These are phyloP conservation scores for Cylas formicarius DNA, from an alignment of 1,140 invertebrate species.

Conservation along the genomic window DNA sequence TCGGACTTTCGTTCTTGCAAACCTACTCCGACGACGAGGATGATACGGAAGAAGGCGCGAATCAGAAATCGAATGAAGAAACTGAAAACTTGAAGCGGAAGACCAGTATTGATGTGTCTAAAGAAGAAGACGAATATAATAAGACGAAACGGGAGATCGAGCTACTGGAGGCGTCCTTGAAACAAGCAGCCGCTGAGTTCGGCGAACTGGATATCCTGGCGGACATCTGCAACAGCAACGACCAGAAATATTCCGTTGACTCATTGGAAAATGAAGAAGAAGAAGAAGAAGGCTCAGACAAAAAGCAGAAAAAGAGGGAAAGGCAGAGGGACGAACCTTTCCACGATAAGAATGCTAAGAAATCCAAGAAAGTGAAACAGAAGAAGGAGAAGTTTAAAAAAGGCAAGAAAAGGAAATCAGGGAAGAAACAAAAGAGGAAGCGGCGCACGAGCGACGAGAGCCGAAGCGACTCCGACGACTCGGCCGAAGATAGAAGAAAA, in stretches of 20 bases:
- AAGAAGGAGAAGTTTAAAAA: conserved; percentile 43
- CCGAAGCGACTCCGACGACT: not conserved
- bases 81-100: not conserved
- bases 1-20: conserved; percentile 35
- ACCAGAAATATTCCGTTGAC: not conserved
- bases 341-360: too few relatives aligned
- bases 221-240: not conserved
- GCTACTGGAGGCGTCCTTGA: conserved; percentile 12
- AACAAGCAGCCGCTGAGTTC: not conserved
- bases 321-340: not conserved
- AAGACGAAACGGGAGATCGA: conserved; percentile 20
- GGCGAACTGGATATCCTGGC: not conserved
- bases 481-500: conserved; percentile 3
- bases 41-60: conserved; percentile 13
- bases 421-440: not conserved
- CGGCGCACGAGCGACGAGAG: too few relatives aligned
- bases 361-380: conserved; percentile 44
- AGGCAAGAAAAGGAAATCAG: not conserved
- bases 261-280: conserved; percentile 12
- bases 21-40: conserved; percentile 35
- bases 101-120: not conserved
- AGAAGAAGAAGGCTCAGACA: conserved; percentile 2
- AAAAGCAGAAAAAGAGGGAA: not conserved
- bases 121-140: conserved; percentile 13
- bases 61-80: not conserved